Conservation (phyloP, 2,113 vertebrate species). For the Eulacestoma nigropectus region DNA sequence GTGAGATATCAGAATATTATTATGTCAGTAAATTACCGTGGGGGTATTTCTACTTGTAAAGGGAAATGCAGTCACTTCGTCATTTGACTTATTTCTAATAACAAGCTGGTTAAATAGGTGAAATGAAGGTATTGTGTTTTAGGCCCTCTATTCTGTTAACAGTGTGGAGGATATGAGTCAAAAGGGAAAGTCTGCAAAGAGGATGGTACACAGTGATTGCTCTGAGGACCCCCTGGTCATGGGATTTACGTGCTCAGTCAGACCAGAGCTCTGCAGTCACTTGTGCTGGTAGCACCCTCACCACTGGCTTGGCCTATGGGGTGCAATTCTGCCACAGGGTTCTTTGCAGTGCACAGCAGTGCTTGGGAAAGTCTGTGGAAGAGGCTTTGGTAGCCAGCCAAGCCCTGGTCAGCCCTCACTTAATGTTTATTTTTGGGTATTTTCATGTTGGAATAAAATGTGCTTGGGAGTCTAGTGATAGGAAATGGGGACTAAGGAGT, state of each 20-base stretch:
- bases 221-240: not conserved
- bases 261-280: not conserved
- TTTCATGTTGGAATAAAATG: not conserved
- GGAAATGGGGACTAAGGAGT: not conserved
- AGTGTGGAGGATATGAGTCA: not conserved
- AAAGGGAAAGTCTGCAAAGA: not conserved
- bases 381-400: not conserved
- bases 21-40: not conserved
- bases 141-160: not conserved
- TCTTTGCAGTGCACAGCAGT: not conserved
- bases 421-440: not conserved
- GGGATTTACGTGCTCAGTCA: fast-evolving
- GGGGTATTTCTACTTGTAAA: not conserved
- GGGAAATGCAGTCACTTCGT: not conserved
- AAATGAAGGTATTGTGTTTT: not conserved
- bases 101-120: not conserved
- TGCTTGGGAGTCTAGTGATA: not conserved
- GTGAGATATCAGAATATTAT: not conserved
- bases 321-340: not conserved
- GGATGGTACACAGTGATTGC: not conserved
- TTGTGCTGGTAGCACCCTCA: not conserved
- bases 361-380: not conserved
- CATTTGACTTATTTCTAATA: not conserved
- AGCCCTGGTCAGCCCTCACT: not conserved
- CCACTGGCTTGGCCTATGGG: not conserved